Conservation (phyloP, 2,797 vertebrate species). For the Sebastes vulpes region DNA sequence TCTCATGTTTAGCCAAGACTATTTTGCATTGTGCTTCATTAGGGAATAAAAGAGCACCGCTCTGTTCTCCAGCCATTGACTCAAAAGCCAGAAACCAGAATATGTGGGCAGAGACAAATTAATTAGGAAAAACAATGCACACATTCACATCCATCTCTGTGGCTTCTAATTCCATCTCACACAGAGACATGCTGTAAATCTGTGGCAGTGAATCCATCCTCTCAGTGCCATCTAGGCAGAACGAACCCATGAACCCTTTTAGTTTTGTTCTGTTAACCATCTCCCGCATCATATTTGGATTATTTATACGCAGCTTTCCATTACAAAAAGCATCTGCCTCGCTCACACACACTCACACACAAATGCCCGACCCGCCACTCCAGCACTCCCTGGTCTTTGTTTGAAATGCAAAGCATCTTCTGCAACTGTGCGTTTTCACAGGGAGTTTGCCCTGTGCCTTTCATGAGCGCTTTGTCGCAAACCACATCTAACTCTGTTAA, state of each 20-base stretch:
- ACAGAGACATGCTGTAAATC: constrained; percentile 1
- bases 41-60: neutral
- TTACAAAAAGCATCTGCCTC: constrained; percentile 33
- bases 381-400: constrained; percentile 10
- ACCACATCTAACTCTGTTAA: neutral
- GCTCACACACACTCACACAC: neutral
- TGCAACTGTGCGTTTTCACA: neutral
- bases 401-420: constrained; percentile 31
- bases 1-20: neutral
- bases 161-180: neutral
- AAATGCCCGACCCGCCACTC: neutral
- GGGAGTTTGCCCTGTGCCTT: constrained; percentile 2
- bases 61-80: neutral
- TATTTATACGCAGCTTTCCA: constrained; percentile 54
- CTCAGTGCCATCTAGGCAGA: constrained; percentile 14
- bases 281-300: constrained; percentile 42
- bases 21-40: constrained; percentile 7
- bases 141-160: neutral
- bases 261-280: constrained; percentile 48
- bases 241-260: constrained; percentile 45
- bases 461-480: constrained; percentile 9
- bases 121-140: neutral
- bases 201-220: neutral
- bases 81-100: constrained; percentile 32
- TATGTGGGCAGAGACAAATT: neutral